phyloP scores from a whole-genome alignment of 2,113 vertebrate species.

The Gopherus evgoodei region DNA sequence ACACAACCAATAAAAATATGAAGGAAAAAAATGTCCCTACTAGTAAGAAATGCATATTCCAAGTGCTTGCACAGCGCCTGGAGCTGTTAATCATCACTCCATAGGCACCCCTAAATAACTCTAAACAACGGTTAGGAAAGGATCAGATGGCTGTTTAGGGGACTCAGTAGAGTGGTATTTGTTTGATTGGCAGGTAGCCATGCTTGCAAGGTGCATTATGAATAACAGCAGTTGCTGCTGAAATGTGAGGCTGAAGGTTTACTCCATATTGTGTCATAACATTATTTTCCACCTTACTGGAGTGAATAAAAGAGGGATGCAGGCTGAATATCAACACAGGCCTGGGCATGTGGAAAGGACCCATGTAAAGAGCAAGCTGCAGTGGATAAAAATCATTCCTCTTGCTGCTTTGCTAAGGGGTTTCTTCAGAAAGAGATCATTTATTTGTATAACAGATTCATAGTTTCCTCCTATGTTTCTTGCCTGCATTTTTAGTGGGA shows the following conservation, averaged over 20 bases:
- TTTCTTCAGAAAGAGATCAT: background rate
- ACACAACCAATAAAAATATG: constrained; percentile 72
- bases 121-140: constrained; percentile 50
- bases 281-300: background rate
- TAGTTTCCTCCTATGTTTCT: constrained; percentile 31
- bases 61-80: background rate
- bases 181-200: constrained; percentile 69
- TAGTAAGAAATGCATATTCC: constrained; percentile 59
- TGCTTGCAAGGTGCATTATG: constrained; percentile 17
- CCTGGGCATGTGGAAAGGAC: background rate
- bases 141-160: constrained; percentile 54
- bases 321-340: background rate
- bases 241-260: constrained; percentile 48
- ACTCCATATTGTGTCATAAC: constrained; percentile 10
- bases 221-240: constrained; percentile 37
- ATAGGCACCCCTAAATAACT: constrained; percentile 47
- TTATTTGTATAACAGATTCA: constrained; percentile 41
- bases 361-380: constrained; percentile 6
- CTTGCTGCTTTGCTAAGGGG: background rate
- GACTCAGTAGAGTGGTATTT: background rate
- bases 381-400: background rate
- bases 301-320: constrained; percentile 6
- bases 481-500: constrained; percentile 13
- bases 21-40: constrained; percentile 63
- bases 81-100: constrained; percentile 47